Evolutionary conservation across 37 sponge, comb jelly and placozoan genomes (phyloP), one percentile per base, ranked within the genome.

Genomic region (Ianthella basta): DNA sequence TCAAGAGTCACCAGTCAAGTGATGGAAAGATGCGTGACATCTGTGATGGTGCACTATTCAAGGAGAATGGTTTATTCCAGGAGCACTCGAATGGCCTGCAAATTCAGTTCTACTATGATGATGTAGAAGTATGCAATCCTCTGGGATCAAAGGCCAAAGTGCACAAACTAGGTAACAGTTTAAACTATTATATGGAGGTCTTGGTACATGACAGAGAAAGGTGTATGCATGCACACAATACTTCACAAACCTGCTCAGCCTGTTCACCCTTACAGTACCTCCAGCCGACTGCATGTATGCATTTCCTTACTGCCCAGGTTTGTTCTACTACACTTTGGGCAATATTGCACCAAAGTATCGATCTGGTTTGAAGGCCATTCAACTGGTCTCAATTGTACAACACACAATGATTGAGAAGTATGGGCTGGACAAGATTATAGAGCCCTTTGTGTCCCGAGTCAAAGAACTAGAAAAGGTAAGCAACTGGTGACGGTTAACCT

Each of bases 71-170:
- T 41, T 72, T 91, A 16, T 91, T 84, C 37, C 21, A 23, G 10
- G 37, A 32, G 0, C 61, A 83, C 41, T 34, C 56, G 13, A 80
- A 63, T 66, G 83, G 68, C 29, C 37, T 91, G 37, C 85, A 91
- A 68, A 87, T 91, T 24, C 79, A 79, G 50, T 57, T 87, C 29
- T 91, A 87, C 40, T 91, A 87, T 80, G 91, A 91, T 87, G 87
- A 91, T 53, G 70, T 86, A 33, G 91, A 91, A 60, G 63, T 91
- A 6, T 83, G 84, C 63, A 91, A 91, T 66, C 91, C 87, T n/a
- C 79, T 87, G 20, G 91, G 87, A 4, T 59, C 82, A 16, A 89
- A 57, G 57, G 81, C 86, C 21, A 87, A 66, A 40, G 75, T 70
- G 32, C 91, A 91, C 64, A 91, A 91, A 40, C 72, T 91, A 57